Conservation (phyloP, 2,797 vertebrate genomes). For the Etheostoma perlongum region DNA sequence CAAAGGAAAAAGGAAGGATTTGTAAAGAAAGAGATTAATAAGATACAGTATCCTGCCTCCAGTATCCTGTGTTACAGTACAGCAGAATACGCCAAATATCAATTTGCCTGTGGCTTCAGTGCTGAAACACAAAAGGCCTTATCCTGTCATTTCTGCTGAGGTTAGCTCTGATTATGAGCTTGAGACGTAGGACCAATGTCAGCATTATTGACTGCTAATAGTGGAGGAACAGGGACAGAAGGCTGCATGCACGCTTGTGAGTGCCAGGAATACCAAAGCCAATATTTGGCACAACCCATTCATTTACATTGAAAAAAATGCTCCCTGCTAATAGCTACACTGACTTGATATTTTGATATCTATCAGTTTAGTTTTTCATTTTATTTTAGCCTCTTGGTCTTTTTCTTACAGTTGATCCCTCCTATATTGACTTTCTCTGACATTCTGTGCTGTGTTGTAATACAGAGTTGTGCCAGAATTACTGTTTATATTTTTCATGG, state of each 20-base stretch:
- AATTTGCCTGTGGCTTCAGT: slow-evolving; percentile 38
- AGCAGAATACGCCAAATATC: slow-evolving; percentile 48
- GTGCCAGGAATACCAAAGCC: slow-evolving; percentile 36
- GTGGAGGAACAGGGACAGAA: slow-evolving; percentile 19
- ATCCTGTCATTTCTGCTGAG: neutral
- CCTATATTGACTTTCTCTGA: slow-evolving; percentile 22
- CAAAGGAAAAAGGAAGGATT: slow-evolving; percentile 26
- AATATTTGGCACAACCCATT: slow-evolving; percentile 10
- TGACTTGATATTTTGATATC: neutral
- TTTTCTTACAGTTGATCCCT: neutral
- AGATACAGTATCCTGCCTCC: slow-evolving; percentile 20
- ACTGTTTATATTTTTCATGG: slow-evolving; percentile 23
- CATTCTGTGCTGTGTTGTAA: slow-evolving; percentile 5
- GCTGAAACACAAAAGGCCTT: slow-evolving; percentile 57
- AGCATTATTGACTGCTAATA: neutral
- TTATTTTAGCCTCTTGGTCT: neutral
- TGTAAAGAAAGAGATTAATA: slow-evolving; percentile 8
- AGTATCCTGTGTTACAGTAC: slow-evolving; percentile 4
- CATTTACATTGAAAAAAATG: neutral
- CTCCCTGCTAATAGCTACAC: neutral
- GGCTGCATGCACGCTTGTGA: slow-evolving; percentile 3
- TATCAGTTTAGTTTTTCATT: neutral
- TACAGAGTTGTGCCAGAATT: slow-evolving; percentile 8
- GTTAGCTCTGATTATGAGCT: slow-evolving; percentile 15
- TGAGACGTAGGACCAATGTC: neutral